Evolutionary conservation across 2,888 invertebrate species (phyloP), one percentile per base, ranked within the genome.

Genomic region (Phyto melanocephala): DNA sequence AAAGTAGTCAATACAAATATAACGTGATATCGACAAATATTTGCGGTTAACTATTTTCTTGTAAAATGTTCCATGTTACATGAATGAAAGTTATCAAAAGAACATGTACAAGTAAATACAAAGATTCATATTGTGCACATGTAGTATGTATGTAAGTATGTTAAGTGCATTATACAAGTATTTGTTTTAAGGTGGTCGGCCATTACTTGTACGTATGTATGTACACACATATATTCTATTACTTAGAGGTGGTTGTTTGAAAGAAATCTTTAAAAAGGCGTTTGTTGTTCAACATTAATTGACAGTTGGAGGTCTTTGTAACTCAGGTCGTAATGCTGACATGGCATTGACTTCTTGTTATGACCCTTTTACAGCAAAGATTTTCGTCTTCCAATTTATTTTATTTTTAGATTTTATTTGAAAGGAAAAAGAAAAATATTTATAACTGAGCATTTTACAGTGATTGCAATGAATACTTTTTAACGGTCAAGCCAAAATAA

Each of bases 141-240:
- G 2, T 50, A 22, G 6, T 28, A 28, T 42, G 17, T 45, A 24
- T 42, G 60, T 60, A n/a, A 24, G 20, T n/a, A 6, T 20, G 22
- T 60, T 20, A 20, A 40, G 52, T 68, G 28, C 33, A 42, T 56
- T 50, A 40, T 5, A 47, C 15, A 33, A 28, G 42, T 15, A 42
- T 72, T 72, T 62, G 63, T 67, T 67, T 67, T 40, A 67, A 52
- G 67, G 40, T 63, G 63, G 63, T 35, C 74, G 63, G 63, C 22
- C 74, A 42, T 63, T 63, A 54, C 54, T 37, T 4, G 50, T 37
- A 11, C 13, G 11, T 24, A 37, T 37, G 28, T 28, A 28, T 28
- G 28, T 28, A 28, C 28, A 28, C 28, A 28, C 6, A n/a, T n/a
- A n/a, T n/a, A n/a, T n/a, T n/a, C n/a, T n/a, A n/a, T n/a, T n/a